These are phyloP conservation scores for Formica selysi DNA, from an alignment of 1,140 invertebrate species.

Conservation along the genomic window DNA sequence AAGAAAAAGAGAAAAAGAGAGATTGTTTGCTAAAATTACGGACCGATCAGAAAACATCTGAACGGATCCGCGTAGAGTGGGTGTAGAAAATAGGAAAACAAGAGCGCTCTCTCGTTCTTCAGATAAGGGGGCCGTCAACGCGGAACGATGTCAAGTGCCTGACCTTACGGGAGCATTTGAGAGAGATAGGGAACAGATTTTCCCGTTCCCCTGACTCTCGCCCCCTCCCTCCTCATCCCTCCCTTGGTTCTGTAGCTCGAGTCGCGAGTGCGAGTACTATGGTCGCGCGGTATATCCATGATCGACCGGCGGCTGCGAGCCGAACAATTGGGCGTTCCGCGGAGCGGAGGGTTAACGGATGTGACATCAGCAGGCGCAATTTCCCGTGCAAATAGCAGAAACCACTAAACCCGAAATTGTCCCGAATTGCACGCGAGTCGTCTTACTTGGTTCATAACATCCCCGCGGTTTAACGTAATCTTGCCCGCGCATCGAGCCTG, in stretches of 20 bases:
- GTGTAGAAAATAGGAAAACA: constrained; percentile 48
- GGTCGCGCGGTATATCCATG: constrained; percentile 58
- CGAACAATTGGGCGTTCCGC: constrained; percentile 70
- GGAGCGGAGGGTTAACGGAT: constrained; percentile 79
- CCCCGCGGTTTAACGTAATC: constrained; percentile 57
- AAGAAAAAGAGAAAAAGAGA: constrained; percentile 35
- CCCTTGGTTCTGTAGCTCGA: not conserved
- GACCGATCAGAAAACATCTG: constrained; percentile 56
- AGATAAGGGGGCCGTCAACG: constrained; percentile 41
- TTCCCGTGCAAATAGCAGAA: constrained; percentile 84
- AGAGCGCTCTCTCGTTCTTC: constrained; percentile 37
- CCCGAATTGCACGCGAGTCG: constrained; percentile 80
- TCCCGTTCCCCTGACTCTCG: not conserved
- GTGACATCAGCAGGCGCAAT: constrained; percentile 85
- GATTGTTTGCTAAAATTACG: constrained; percentile 46
- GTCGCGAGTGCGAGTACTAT: constrained; percentile 16
- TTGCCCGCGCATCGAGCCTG: constrained; percentile 13
- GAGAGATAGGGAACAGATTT: constrained; percentile 55
- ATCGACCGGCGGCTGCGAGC: constrained; percentile 64
- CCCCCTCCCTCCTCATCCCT: not conserved
- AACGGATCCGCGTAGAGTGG: constrained; percentile 32
- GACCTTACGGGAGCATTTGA: constrained; percentile 49
- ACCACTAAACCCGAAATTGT: constrained; percentile 84
- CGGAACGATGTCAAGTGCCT: constrained; percentile 54
- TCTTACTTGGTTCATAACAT: constrained; percentile 82